These are phyloP conservation scores for Squalus acanthias DNA, from an alignment of 2,797 vertebrate genomes.

Conservation along the genomic window DNA sequence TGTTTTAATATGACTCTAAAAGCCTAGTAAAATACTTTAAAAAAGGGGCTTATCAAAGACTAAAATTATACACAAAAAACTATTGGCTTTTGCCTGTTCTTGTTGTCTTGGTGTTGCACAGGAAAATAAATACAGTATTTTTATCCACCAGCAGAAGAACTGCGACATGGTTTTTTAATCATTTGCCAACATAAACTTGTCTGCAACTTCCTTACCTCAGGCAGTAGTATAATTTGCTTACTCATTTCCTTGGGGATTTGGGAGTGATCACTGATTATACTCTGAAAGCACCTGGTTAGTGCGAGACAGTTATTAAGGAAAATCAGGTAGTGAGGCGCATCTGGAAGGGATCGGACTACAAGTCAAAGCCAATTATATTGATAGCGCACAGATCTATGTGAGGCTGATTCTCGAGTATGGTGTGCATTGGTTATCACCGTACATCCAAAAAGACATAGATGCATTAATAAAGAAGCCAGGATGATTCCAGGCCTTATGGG, in stretches of 20 bases:
- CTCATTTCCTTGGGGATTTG: neutral
- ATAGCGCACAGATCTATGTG: neutral
- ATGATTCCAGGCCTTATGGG: neutral
- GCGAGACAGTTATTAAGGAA: neutral
- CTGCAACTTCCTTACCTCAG: conserved; percentile 5
- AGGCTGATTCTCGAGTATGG: neutral
- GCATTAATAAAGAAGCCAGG: neutral
- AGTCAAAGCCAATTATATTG: neutral
- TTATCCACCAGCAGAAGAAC: neutral
- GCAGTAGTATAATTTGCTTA: neutral
- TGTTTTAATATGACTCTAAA: neutral
- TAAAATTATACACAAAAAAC: neutral
- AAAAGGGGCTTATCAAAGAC: neutral
- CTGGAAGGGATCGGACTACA: neutral
- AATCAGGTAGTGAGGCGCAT: neutral
- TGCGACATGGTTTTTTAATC: neutral
- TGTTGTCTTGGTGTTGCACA: neutral
- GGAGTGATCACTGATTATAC: neutral
- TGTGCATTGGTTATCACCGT: neutral
- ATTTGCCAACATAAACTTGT: neutral
- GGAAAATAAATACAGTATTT: neutral
- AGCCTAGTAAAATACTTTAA: neutral
- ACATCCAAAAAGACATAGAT: neutral
- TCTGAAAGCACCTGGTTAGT: neutral
- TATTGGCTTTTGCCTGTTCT: neutral